A percentile compares a stretch with the other conserved stretches of the same genome.
Conservation (phyloP, 2,888 invertebrate species). For the Drosophila mimica region DNA sequence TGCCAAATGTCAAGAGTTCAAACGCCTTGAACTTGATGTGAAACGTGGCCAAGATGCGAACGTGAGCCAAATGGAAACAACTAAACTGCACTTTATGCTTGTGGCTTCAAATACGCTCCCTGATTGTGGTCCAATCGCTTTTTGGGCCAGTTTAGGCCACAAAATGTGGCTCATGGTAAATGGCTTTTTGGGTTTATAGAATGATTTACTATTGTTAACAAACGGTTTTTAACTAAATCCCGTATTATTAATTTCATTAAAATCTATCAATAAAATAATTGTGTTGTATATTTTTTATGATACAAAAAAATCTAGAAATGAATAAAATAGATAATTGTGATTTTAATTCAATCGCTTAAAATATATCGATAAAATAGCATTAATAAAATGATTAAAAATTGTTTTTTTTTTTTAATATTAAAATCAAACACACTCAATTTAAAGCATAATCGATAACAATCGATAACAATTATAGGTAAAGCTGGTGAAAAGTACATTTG, state of each 20-base stretch:
- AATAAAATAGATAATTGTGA: too few relatives aligned
- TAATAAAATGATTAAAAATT: background rate
- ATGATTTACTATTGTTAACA: too few relatives aligned
- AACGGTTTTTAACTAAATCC: too few relatives aligned
- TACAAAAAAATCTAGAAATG: too few relatives aligned
- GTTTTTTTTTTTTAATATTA: background rate
- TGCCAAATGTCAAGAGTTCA: constrained; percentile 79
- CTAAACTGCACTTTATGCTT: constrained; percentile 57
- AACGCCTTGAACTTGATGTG: constrained; percentile 78
- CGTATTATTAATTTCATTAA: too few relatives aligned
- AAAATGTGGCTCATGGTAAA: background rate
- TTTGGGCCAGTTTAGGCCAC: background rate
- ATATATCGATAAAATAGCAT: too few relatives aligned
- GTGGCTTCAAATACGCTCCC: constrained; percentile 42
- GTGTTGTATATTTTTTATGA: too few relatives aligned
- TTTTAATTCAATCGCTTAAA: too few relatives aligned
- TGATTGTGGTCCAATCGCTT: background rate
- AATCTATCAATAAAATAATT: too few relatives aligned
- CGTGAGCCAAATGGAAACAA: constrained; percentile 62
- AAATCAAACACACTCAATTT: background rate
- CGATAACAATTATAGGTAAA: too few relatives aligned
- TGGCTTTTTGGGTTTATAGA: background rate
- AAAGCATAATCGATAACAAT: background rate
- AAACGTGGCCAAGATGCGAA: constrained; percentile 77
- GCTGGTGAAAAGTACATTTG: constrained; percentile 7